A percentile compares a stretch with the other conserved stretches of the same genome.
phyloP scores from a whole-genome alignment of 2,888 invertebrate species.

The Osedax frankpressi region DNA sequence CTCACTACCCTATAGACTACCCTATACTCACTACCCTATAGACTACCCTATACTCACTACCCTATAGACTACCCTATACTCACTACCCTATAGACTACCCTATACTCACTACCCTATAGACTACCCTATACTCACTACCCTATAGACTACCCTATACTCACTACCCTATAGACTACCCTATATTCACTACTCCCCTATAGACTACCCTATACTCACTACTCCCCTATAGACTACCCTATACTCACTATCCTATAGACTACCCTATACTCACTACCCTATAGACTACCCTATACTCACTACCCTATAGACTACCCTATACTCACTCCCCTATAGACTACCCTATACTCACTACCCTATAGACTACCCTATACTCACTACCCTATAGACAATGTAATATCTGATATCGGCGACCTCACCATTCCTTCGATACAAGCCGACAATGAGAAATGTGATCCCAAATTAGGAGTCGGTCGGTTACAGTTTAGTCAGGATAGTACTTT shows the following conservation, averaged over 20 bases:
- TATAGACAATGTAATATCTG: conserved; percentile 25
- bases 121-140: too few relatives aligned
- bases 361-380: conserved; percentile 22
- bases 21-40: too few relatives aligned
- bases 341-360: too few relatives aligned
- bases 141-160: too few relatives aligned
- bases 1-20: too few relatives aligned
- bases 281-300: conserved; percentile 26
- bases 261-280: not conserved
- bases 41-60: too few relatives aligned
- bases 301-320: not conserved
- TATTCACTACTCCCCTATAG: not conserved
- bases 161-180: not conserved
- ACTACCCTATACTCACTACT: not conserved
- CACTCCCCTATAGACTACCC: too few relatives aligned
- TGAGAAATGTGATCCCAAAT: conserved; percentile 41
- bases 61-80: too few relatives aligned
- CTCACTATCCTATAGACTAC: not conserved
- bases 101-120: too few relatives aligned
- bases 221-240: not conserved
- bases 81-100: too few relatives aligned
- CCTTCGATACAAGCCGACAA: conserved; percentile 39
- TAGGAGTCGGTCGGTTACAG: conserved; percentile 39
- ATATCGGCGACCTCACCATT: conserved; percentile 21
- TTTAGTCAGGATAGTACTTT: conserved; percentile 44